Conservation (phyloP, 2,113 vertebrate species). For the Gopherus evgoodei region DNA sequence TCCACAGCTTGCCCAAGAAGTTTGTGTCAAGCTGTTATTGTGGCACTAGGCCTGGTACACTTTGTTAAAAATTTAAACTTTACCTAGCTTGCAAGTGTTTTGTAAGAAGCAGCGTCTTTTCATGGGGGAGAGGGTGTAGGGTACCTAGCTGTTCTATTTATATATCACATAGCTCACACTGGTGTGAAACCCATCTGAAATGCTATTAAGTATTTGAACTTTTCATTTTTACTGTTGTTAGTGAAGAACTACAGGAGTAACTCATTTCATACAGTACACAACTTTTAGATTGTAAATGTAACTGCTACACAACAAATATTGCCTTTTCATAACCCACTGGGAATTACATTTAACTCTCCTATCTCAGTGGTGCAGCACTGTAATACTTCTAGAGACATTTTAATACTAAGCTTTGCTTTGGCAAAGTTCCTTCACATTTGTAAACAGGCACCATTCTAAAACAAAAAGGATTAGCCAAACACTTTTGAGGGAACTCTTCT, state of each 20-base stretch:
- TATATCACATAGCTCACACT: not conserved
- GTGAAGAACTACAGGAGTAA: not conserved
- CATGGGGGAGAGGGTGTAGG: not conserved
- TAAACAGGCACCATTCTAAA: not conserved
- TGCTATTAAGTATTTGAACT: not conserved
- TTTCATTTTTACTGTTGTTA: not conserved
- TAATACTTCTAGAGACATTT: not conserved
- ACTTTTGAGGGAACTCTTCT: not conserved
- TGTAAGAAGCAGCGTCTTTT: not conserved
- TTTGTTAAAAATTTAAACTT: not conserved
- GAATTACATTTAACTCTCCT: not conserved
- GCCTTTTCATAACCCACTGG: not conserved
- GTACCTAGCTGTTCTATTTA: not conserved
- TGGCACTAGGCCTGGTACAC: not conserved
- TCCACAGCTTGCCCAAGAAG: too few species aligned
- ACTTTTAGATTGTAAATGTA: not conserved
- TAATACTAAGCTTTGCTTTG: not conserved
- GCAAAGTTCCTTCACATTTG: not conserved
- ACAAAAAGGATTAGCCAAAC: not conserved
- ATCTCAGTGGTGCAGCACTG: not conserved
- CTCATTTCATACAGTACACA: not conserved
- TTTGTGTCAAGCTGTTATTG: too few species aligned
- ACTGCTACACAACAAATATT: not conserved
- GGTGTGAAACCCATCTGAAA: not conserved
- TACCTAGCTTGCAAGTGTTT: not conserved